A percentile compares a stretch with the other conserved stretches of the same genome.
These are phyloP conservation scores for Drosophila truncata DNA, from an alignment of 1,140 invertebrate species.

Conservation along the genomic window DNA sequence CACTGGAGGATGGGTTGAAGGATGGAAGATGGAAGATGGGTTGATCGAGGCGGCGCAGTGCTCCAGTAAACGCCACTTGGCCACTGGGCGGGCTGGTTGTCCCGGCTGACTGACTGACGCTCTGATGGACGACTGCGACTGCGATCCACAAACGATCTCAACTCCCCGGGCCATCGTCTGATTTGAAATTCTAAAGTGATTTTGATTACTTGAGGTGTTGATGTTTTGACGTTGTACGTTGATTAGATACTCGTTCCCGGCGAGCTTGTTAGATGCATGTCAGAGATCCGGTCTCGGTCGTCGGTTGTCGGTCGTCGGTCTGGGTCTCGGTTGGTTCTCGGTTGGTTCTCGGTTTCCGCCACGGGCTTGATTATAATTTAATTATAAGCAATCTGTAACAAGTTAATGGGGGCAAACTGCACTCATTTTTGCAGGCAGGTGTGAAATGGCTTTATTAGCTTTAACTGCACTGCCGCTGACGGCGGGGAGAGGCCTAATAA, in stretches of 20 bases:
- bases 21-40: slow-evolving; percentile 14
- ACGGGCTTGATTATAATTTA: slow-evolving; percentile 80
- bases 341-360: slow-evolving; percentile 18
- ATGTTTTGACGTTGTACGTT: slow-evolving; percentile 84
- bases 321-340: slow-evolving; percentile 3
- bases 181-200: slow-evolving; percentile 84
- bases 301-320: too few relatives aligned
- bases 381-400: slow-evolving; percentile 82
- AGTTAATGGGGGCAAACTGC: slow-evolving; percentile 67
- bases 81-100: slow-evolving; percentile 55
- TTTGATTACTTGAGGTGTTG: slow-evolving; percentile 84
- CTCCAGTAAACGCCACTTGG: slow-evolving; percentile 65
- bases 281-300: slow-evolving; percentile 43
- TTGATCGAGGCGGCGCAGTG: slow-evolving; percentile 11
- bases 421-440: slow-evolving; percentile 76
- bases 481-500: slow-evolving; percentile 58
- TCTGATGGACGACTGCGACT: slow-evolving; percentile 19
- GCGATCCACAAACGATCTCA: slow-evolving; percentile 15
- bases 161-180: slow-evolving; percentile 67
- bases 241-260: slow-evolving; percentile 75
- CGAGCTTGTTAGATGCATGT: slow-evolving; percentile 82
- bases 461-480: slow-evolving; percentile 32
- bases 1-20: slow-evolving; percentile 19
- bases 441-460: slow-evolving; percentile 82
- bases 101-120: slow-evolving; percentile 59